A percentile compares a stretch with the other conserved stretches of the same genome.
Conservation (phyloP, 2,113 vertebrate genomes). For the Progne subis region DNA sequence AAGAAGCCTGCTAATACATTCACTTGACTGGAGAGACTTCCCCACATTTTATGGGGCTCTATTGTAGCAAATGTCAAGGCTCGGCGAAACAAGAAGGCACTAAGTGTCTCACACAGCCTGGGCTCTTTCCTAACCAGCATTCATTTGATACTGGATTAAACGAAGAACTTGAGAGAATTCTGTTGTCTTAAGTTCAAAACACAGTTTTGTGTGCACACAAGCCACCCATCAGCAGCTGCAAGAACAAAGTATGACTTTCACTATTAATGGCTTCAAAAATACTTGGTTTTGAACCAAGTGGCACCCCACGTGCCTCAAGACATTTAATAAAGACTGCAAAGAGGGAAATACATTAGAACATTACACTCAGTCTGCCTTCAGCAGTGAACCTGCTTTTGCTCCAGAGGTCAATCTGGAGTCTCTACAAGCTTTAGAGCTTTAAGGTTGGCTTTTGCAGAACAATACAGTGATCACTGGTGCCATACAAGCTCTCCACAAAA, state of each 20-base stretch:
- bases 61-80: not conserved
- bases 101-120: not conserved
- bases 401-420: not conserved
- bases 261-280: not conserved
- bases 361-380: not conserved
- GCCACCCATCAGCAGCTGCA: not conserved
- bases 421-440: not conserved
- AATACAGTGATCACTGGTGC: not conserved
- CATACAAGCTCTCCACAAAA: not conserved
- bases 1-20: not conserved
- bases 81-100: not conserved
- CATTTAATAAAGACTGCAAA: not conserved
- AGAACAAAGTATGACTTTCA: not conserved
- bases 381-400: not conserved
- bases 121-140: not conserved
- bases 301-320: not conserved
- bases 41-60: not conserved
- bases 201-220: not conserved
- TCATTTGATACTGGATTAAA: not conserved
- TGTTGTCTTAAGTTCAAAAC: not conserved
- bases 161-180: not conserved
- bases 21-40: not conserved
- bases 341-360: not conserved
- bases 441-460: not conserved
- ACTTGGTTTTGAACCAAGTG: not conserved